Percentiles rank a stretch among this genome's conserved stretches.
phyloP scores from a whole-genome alignment of 2,888 invertebrate genomes.

The Asteroscopus sphinx region DNA sequence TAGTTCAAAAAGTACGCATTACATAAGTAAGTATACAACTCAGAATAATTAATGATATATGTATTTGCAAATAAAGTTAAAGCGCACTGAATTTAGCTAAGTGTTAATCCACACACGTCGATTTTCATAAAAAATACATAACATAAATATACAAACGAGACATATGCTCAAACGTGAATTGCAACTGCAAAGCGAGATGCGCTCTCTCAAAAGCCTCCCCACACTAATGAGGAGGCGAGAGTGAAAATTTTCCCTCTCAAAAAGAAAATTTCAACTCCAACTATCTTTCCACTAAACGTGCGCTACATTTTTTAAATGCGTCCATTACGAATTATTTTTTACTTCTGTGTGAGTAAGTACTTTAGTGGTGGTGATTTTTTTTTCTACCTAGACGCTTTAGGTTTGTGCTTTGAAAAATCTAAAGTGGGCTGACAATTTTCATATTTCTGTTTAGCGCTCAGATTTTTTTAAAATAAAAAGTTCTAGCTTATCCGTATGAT shows the following conservation, averaged over 20 bases:
- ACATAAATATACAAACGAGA: conserved; percentile 61
- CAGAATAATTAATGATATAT: too few relatives aligned
- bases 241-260: conserved; percentile 75
- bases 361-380: conserved; percentile 31
- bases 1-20: too few relatives aligned
- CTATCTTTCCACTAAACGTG: conserved; percentile 72
- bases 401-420: conserved; percentile 19
- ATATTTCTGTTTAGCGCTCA: not conserved
- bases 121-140: conserved; percentile 43
- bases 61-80: too few relatives aligned
- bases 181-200: conserved; percentile 71
- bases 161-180: conserved; percentile 68
- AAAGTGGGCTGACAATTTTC: not conserved
- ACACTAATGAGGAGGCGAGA: conserved; percentile 79
- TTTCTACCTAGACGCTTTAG: conserved; percentile 24
- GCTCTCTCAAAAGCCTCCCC: conserved; percentile 73
- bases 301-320: conserved; percentile 71
- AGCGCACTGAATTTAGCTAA: conserved; percentile 8
- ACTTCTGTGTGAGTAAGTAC: conserved; percentile 32
- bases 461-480: too few relatives aligned
- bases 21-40: conserved; percentile 1
- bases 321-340: conserved; percentile 58
- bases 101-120: conserved; percentile 24
- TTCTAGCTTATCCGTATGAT: too few relatives aligned
- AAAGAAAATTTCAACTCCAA: conserved; percentile 74